Evolutionary conservation across 2,113 vertebrate species (phyloP).

Genomic region (Rutilus rutilus): DNA sequence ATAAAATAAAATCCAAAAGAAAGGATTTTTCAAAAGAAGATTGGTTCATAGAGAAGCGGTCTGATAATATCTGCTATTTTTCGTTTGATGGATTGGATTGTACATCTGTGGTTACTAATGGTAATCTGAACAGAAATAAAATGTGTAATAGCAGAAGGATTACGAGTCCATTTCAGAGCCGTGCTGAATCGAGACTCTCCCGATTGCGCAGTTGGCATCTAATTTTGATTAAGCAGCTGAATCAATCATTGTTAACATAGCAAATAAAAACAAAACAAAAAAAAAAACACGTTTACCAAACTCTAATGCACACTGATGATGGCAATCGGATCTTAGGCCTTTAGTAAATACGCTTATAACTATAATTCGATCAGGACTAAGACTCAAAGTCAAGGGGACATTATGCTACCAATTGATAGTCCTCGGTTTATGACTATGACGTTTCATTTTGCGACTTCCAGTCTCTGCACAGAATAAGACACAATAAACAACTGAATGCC

Average conservation of each 20-base stretch:
- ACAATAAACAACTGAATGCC: background rate
- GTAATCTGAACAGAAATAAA: slow-evolving; percentile 20
- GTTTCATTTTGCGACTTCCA: slow-evolving; percentile 5
- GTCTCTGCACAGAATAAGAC: background rate
- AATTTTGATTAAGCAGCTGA: slow-evolving; percentile 28
- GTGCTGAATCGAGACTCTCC: background rate
- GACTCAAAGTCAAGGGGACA: background rate
- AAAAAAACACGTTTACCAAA: background rate
- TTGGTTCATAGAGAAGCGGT: slow-evolving; percentile 9
- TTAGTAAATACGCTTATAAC: background rate
- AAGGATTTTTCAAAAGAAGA: background rate
- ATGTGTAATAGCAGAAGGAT: slow-evolving; percentile 19
- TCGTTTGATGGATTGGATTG: background rate
- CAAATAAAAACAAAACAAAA: background rate
- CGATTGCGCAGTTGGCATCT: background rate
- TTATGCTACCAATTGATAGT: slow-evolving; percentile 2
- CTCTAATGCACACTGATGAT: background rate
- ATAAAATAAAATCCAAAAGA: background rate
- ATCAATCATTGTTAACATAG: slow-evolving; percentile 8
- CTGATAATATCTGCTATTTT: background rate
- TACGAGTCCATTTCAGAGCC: background rate
- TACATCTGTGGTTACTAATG: slow-evolving; percentile 29
- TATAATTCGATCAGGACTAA: background rate
- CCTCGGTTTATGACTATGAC: background rate
- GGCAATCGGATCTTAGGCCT: background rate